phyloP scores from a whole-genome alignment of 1,140 invertebrate genomes.

The Aphaenogaster floridana region DNA sequence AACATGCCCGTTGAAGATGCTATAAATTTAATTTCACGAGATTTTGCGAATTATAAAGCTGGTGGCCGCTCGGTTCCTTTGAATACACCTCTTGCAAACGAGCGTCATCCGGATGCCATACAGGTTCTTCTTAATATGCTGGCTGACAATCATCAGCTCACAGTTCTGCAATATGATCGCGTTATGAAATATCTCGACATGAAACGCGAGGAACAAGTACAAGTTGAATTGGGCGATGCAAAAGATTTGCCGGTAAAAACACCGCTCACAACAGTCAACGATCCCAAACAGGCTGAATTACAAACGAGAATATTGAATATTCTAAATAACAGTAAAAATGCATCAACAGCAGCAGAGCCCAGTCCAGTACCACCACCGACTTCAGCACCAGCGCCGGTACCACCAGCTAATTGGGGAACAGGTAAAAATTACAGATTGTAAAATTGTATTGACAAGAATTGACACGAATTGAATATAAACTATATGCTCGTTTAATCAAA shows the following conservation, averaged over 20 bases:
- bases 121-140: constrained; percentile 93
- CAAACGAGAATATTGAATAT: constrained; percentile 95
- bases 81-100: constrained; percentile 81
- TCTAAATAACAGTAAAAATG: constrained; percentile 88
- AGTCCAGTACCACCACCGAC: constrained; percentile 81
- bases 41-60: constrained; percentile 93
- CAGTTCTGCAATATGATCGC: constrained; percentile 93
- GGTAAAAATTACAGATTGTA: constrained; percentile 72
- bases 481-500: background rate
- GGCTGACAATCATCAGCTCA: constrained; percentile 93
- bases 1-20: constrained; percentile 98
- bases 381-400: constrained; percentile 79
- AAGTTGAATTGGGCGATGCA: constrained; percentile 90
- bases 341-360: constrained; percentile 70
- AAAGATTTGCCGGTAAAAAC: constrained; percentile 86
- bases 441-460: constrained; percentile 4
- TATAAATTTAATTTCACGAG: constrained; percentile 91
- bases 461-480: background rate
- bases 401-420: constrained; percentile 78
- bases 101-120: constrained; percentile 90
- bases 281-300: constrained; percentile 91
- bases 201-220: constrained; percentile 91
- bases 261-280: constrained; percentile 78
- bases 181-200: constrained; percentile 94
- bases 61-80: constrained; percentile 86